These are phyloP conservation scores for Cremastinae sp. DNA, from an alignment of 2,888 invertebrate genomes.

Conservation along the genomic window DNA sequence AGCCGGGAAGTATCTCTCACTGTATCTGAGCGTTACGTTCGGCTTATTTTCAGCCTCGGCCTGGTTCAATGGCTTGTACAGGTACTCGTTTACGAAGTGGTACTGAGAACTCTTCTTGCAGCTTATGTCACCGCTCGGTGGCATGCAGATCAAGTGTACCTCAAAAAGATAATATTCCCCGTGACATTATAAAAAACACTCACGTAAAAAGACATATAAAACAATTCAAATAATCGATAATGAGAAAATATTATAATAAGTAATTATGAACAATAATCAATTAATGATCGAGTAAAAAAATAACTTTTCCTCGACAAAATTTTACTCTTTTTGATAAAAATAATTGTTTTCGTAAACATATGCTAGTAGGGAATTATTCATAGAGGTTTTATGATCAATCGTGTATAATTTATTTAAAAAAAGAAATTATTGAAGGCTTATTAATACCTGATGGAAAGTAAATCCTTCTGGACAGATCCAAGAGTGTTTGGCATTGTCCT, in stretches of 20 bases:
- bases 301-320: neutral
- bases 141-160: slow-evolving; percentile 97
- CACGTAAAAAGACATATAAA: no score
- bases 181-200: no score
- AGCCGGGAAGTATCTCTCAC: slow-evolving; percentile 91
- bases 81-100: slow-evolving; percentile 95
- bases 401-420: no score
- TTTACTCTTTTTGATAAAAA: neutral
- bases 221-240: slow-evolving; percentile 8
- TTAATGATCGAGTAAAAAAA: neutral
- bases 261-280: neutral
- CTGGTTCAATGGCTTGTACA: slow-evolving; percentile 93
- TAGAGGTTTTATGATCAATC: no score
- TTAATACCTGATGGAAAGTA: slow-evolving; percentile 92
- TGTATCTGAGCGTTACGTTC: slow-evolving; percentile 89
- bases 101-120: slow-evolving; percentile 94
- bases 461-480: slow-evolving; percentile 97
- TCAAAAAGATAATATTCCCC: slow-evolving; percentile 77
- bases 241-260: neutral
- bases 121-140: slow-evolving; percentile 92
- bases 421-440: no score
- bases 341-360: no score
- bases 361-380: no score
- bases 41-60: slow-evolving; percentile 91
- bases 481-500: slow-evolving; percentile 93